Percentiles rank a stretch among this genome's conserved stretches.
These are phyloP conservation scores for Centropyge bicolor DNA, from an alignment of 2,797 vertebrate genomes.

Conservation along the genomic window DNA sequence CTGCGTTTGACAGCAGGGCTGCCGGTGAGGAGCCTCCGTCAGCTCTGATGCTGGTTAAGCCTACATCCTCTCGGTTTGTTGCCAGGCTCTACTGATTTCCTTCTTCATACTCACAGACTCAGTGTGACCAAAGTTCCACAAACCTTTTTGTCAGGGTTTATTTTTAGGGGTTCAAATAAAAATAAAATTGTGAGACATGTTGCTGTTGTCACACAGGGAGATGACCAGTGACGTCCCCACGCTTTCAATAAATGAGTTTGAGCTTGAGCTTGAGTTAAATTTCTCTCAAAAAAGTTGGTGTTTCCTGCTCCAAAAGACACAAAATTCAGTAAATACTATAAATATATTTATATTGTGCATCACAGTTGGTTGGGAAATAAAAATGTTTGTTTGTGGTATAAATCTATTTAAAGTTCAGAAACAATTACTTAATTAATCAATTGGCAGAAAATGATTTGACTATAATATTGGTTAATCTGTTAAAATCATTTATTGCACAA, in stretches of 20 bases:
- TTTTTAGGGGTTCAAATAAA: not conserved
- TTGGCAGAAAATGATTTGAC: not conserved
- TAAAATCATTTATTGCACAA: not conserved
- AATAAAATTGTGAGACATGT: not conserved
- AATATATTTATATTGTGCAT: not conserved
- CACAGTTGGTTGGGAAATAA: not conserved
- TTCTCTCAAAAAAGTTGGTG: not conserved
- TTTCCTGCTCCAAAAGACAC: not conserved
- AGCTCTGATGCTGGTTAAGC: constrained; percentile 10
- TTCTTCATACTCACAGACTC: not conserved
- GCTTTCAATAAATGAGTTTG: no score
- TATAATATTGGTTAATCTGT: not conserved
- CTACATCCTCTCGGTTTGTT: not conserved
- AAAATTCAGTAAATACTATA: not conserved
- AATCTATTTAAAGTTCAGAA: not conserved
- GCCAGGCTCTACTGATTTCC: not conserved
- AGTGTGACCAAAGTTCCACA: not conserved
- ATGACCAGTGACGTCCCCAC: not conserved
- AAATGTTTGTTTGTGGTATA: not conserved
- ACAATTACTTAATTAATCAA: not conserved
- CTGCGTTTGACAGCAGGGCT: constrained; percentile 18
- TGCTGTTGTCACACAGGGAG: not conserved
- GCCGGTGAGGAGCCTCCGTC: constrained; percentile 8
- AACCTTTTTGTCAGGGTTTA: not conserved
- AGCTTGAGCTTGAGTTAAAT: not conserved